A percentile compares a stretch with the other conserved stretches of the same genome.
Conservation (phyloP, 2,888 invertebrate genomes). For the Tenthredo livida region DNA sequence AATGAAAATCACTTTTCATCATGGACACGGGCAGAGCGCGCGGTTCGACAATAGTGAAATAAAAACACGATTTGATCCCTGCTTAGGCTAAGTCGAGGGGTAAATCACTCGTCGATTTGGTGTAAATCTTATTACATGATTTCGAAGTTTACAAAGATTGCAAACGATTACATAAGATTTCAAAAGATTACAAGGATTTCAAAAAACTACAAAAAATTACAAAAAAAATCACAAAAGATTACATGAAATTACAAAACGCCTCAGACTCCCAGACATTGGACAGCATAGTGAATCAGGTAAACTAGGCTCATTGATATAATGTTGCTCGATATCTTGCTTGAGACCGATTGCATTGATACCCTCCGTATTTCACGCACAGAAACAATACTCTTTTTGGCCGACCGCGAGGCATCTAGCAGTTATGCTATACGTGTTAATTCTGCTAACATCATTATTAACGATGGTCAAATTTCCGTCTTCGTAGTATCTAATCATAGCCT, state of each 20-base stretch:
- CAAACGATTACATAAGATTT: no score
- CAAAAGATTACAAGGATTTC: no score
- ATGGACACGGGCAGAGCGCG: no score
- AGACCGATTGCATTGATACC: no score
- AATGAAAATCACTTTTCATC: no score
- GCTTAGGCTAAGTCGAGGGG: not conserved
- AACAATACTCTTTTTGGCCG: slow-evolving; percentile 73
- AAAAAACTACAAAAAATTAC: no score
- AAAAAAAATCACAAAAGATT: no score
- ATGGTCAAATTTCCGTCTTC: slow-evolving; percentile 70
- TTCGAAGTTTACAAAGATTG: no score
- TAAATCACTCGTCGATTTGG: no score
- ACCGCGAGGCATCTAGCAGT: slow-evolving; percentile 70
- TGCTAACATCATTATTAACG: slow-evolving; percentile 71
- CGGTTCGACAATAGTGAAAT: not conserved
- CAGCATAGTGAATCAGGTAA: not conserved
- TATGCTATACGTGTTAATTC: slow-evolving; percentile 71
- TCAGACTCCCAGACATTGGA: not conserved
- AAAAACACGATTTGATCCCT: not conserved
- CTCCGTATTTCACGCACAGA: slow-evolving; percentile 67
- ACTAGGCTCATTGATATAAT: not conserved
- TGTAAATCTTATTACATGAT: no score
- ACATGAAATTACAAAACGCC: not conserved
- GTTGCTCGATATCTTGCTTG: no score
- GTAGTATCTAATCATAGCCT: slow-evolving; percentile 82